Base-by-base conservation (phyloP, 2,888 invertebrate species). In the Drosophila fungiperda region DNA sequence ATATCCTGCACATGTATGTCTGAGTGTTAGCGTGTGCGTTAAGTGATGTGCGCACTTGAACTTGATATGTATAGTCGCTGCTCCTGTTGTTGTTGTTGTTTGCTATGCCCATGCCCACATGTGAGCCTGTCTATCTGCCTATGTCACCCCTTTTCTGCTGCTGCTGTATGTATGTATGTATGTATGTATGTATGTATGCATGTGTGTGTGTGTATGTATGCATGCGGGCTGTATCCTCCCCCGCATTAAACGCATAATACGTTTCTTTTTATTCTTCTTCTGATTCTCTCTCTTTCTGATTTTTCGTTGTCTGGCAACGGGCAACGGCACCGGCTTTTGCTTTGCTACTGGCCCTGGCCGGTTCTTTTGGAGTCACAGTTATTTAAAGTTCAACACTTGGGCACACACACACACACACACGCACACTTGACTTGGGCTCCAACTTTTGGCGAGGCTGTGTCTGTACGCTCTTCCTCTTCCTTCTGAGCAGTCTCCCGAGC, bases 331-430 rank as follows among this genome's bases (percentile, higher is more conserved):
- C 59, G 75, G 50, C 66, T 48, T 33, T 49, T 54, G 23, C 54
- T 64, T 49, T 64, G 78, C 66, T 64, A 57, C 68, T 57, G 64
- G 76, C 77, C 67, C 69, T 75, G 84, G 82, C 82, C 82, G 79
- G 82, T 82, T 82, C 76, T 82, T 78, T 49, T 68, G 65, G 76
- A 78, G 83, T 82, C 82, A 78, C 76, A 80, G 78, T 82, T 80
- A 80, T 80, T 82, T 80, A 82, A 80, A 80, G 79, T 80, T 73
- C 80, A 80, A 63, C 73, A 76, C 68, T 52, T 68, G 29, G 58
- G 64, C 57, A 64, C 57, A 67, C 68, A 55, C 53, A 52, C 55
- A 42, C 48, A 45, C 49, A 65, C 58, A 52, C n/a, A 29, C 55
- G 65, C 68, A 71, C 74, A 81, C 66, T 74, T 80, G 80, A 80